Evolutionary conservation across 2,113 vertebrate genomes (phyloP).

Genomic region (Myrmophylax atrothorax): DNA sequence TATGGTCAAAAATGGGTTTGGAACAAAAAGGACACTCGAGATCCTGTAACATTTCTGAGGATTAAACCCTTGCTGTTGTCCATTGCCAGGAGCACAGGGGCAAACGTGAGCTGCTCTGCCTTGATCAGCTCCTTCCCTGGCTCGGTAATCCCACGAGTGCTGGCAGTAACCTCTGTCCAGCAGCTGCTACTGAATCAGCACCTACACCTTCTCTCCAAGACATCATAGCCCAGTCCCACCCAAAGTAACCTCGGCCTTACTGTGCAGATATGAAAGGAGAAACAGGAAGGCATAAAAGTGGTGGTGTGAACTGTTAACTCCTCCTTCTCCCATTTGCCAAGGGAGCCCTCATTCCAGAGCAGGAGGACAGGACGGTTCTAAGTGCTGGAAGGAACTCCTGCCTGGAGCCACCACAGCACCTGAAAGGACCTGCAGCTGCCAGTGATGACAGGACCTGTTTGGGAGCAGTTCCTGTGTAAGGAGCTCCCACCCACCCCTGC

Average conservation of each 20-base stretch:
- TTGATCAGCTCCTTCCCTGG: neutral
- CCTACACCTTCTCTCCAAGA: neutral
- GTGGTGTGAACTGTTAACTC: neutral
- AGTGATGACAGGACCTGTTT: neutral
- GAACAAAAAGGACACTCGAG: neutral
- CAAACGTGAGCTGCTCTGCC: neutral
- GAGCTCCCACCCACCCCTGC: neutral
- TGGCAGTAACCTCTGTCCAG: neutral
- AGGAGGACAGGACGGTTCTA: neutral
- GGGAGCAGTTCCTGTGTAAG: neutral
- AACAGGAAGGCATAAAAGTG: neutral
- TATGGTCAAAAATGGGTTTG: neutral
- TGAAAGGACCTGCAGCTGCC: neutral
- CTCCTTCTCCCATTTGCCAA: neutral
- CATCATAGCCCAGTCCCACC: neutral
- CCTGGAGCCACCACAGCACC: neutral
- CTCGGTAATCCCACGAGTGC: neutral
- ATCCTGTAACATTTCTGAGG: neutral
- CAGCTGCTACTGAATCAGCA: neutral
- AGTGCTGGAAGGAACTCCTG: neutral
- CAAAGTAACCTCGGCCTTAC: neutral
- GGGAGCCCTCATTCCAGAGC: rapidly evolving
- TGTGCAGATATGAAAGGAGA: neutral
- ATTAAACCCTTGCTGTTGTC: neutral
- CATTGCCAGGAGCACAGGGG: neutral